Evolutionary conservation across 2,888 invertebrate species (phyloP), one percentile per base, ranked within the genome.

Genomic region (Dusona sp.): DNA sequence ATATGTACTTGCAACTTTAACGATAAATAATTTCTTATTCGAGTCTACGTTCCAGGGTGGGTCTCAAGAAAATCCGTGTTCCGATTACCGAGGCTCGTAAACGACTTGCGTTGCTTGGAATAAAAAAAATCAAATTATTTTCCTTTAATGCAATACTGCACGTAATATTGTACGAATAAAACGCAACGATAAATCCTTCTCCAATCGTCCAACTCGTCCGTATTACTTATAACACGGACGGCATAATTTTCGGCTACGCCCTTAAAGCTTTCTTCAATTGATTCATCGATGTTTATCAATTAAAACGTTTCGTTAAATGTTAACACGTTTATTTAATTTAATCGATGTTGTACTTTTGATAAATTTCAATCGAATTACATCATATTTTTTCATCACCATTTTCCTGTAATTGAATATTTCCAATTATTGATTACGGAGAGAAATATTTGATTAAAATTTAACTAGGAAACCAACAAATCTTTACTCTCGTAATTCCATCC

Each of bases 1-100:
- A n/a, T 22, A 7, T 8, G 54, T 54, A 54, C 57, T 57, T 22
- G 57, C 11, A 22, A 25, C 22, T 57, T 29, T 29, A 16, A 29
- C 70, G 79, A 79, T 78, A 64, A 82, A 85, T 81, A 85, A 85
- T 72, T 45, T 85, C 78, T 82, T 36, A n/a, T 67, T 61, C 36
- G 72, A 19, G 25, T 33, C 48, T 68, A 22, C 42, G 77, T 67
- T 81, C 48, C 81, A 67, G 81, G 80, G 85, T 81, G 85, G 81
- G 81, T 81, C 77, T 42, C 65, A 9, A 19, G 25, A 25, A 70
- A 42, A 64, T 54, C 75, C 72, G 45, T 67, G 48, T 68, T 25
- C 54, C 70, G 51, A 29, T 65, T 29, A 61, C 65, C 72, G 64
- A 72, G 72, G 48, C 84, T 72, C 85, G 85, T 81, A 48, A 85